Conservation (phyloP, 2,888 invertebrate species). For the Allacma fusca region DNA sequence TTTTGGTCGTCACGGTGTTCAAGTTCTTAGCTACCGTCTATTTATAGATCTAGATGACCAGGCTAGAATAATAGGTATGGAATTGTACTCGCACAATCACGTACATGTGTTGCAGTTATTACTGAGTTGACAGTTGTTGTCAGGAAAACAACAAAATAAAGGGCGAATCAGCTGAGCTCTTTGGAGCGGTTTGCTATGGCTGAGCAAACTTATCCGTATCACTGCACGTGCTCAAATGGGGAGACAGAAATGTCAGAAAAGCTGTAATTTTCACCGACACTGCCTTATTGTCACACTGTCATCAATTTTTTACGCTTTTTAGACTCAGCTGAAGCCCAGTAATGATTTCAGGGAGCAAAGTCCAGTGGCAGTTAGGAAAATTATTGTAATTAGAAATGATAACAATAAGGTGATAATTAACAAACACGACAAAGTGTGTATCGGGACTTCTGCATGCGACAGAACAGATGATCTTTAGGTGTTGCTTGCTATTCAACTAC, state of each 20-base stretch:
- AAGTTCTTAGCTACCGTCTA: too few relatives aligned
- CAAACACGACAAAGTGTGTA: neutral
- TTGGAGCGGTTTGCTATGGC: neutral
- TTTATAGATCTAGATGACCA: too few relatives aligned
- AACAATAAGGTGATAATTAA: neutral
- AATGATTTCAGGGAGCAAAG: neutral
- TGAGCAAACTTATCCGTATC: neutral
- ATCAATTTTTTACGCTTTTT: neutral
- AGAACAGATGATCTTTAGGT: neutral
- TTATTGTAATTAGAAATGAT: neutral
- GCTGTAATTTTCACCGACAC: neutral
- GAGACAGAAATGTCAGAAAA: neutral
- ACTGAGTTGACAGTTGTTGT: too few relatives aligned
- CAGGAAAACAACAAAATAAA: neutral
- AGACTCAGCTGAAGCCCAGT: neutral
- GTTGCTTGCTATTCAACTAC: slow-evolving; percentile 30
- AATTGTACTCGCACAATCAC: too few relatives aligned
- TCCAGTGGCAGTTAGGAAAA: neutral
- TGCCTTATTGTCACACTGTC: neutral
- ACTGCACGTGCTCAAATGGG: neutral
- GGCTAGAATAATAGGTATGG: too few relatives aligned
- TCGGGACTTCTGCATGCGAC: neutral
- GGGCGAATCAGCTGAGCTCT: neutral
- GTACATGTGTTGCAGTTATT: too few relatives aligned
- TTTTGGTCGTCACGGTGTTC: too few relatives aligned